phyloP scores from a whole-genome alignment of 2,888 invertebrate genomes.

The Trissonchulus latispiculum region DNA sequence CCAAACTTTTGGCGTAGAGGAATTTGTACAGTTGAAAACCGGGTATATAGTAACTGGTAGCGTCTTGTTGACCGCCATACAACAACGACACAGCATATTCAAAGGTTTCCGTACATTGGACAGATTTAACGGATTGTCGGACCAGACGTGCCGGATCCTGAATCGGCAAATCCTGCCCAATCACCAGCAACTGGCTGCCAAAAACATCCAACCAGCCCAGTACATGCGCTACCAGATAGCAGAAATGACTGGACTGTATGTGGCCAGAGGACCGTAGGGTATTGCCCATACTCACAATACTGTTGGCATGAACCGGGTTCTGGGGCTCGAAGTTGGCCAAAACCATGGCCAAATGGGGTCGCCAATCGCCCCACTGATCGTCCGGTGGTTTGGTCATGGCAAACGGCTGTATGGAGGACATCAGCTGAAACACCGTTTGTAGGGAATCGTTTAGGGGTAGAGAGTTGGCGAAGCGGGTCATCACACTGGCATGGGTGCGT shows the following conservation, averaged over 20 bases:
- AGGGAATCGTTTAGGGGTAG: slow-evolving; percentile 72
- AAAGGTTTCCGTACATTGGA: slow-evolving; percentile 88
- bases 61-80: not conserved
- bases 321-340: slow-evolving; percentile 60
- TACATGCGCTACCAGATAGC: slow-evolving; percentile 72
- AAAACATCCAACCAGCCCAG: slow-evolving; percentile 28
- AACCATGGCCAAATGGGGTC: slow-evolving; percentile 89
- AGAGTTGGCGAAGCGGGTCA: slow-evolving; percentile 74
- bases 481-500: slow-evolving; percentile 69
- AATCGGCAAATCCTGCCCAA: not conserved
- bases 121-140: slow-evolving; percentile 46
- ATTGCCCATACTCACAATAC: slow-evolving; percentile 28
- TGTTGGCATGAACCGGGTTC: not conserved
- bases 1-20: slow-evolving; percentile 64
- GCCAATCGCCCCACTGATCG: slow-evolving; percentile 66
- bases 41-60: slow-evolving; percentile 12
- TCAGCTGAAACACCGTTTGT: slow-evolving; percentile 82
- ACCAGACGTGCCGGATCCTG: not conserved
- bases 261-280: slow-evolving; percentile 57
- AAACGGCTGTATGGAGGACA: slow-evolving; percentile 68
- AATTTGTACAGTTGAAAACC: slow-evolving; percentile 65
- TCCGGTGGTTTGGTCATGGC: slow-evolving; percentile 55
- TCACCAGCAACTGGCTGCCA: not conserved
- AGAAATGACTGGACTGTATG: slow-evolving; percentile 83
- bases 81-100: slow-evolving; percentile 61